Conservation (phyloP, 2,888 invertebrate species). For the Eupithecia dodoneata region DNA sequence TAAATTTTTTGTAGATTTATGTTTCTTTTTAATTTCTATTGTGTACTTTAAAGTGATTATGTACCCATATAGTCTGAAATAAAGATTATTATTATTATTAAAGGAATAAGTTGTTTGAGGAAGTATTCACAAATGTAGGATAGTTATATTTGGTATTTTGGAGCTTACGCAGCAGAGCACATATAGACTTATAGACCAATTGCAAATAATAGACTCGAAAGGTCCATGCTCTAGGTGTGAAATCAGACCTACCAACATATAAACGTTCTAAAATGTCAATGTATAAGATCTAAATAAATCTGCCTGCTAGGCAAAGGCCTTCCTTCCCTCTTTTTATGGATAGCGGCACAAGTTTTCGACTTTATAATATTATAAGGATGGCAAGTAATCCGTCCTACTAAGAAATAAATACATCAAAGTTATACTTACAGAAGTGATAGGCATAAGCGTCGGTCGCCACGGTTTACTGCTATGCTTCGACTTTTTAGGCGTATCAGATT, state of each 20-base stretch:
- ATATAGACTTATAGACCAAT: neutral
- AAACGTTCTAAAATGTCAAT: neutral
- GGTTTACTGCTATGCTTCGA: constrained; percentile 84
- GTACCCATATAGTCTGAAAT: no score
- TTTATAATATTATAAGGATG: no score
- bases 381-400: no score
- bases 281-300: neutral
- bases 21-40: no score
- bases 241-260: no score
- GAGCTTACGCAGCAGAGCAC: neutral
- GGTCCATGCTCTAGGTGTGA: neutral
- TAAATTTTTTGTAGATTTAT: no score
- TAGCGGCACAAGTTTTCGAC: no score
- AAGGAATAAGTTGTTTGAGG: neutral
- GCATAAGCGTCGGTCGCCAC: constrained; percentile 89
- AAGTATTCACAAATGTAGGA: neutral
- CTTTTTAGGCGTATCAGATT: constrained; percentile 70
- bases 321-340: no score
- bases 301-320: neutral
- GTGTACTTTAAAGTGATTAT: no score
- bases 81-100: no score
- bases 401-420: neutral
- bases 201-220: neutral
- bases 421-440: constrained; percentile 81
- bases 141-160: neutral